phyloP scores from a whole-genome alignment of 2,113 vertebrate species.

The Poeciliopsis prolifica region DNA sequence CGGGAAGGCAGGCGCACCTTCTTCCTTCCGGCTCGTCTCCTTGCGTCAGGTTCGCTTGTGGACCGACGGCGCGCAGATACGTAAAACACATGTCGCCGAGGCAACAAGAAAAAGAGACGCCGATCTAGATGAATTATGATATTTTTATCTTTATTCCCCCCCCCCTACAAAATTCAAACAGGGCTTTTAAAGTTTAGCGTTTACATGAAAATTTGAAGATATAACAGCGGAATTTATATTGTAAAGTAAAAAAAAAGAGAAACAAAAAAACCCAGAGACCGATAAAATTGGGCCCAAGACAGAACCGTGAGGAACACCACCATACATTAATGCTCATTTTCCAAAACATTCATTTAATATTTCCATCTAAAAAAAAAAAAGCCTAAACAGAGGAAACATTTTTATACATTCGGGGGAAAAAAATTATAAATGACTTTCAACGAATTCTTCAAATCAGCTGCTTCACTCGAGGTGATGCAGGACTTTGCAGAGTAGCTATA shows the following conservation, averaged over 20 bases:
- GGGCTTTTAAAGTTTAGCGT: not conserved
- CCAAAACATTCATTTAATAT: not conserved
- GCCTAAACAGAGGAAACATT: not conserved
- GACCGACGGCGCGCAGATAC: not conserved
- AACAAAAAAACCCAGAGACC: not conserved
- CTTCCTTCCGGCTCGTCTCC: slow-evolving; percentile 16
- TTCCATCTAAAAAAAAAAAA: not conserved
- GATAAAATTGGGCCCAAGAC: not conserved
- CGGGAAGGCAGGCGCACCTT: slow-evolving; percentile 21
- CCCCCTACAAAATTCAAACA: not conserved
- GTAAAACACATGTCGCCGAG: not conserved
- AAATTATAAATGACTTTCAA: not conserved
- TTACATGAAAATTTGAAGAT: not conserved
- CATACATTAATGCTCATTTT: not conserved
- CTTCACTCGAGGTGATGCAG: not conserved
- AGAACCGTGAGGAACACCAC: not conserved
- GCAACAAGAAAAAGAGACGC: not conserved
- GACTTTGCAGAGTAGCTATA: not conserved
- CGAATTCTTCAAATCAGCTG: not conserved
- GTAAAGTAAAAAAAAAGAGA: no score
- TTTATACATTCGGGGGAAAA: not conserved
- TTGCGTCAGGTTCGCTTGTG: slow-evolving; percentile 16
- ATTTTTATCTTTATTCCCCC: not conserved
- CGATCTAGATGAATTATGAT: no score
- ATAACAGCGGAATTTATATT: not conserved